Conservation (phyloP, 2,113 vertebrate species). For the Aegotheles bennettii region DNA sequence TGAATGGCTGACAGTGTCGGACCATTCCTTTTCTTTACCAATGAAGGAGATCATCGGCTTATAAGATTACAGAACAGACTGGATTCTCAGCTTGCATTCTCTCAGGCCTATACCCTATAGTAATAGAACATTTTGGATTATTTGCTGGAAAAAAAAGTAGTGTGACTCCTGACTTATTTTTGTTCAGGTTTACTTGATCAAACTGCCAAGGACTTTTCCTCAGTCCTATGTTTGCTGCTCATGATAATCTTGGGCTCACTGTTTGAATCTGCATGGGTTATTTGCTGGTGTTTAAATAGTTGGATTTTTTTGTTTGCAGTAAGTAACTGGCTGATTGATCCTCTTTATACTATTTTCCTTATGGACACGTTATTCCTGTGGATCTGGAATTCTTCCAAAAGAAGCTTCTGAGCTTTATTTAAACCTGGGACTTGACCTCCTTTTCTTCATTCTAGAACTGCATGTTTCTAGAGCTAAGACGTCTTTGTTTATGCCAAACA, state of each 20-base stretch:
- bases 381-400: neutral
- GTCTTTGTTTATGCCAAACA: neutral
- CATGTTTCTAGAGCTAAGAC: neutral
- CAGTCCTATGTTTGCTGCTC: neutral
- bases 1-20: neutral
- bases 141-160: neutral
- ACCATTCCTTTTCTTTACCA: neutral
- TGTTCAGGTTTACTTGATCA: neutral
- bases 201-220: neutral
- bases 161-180: neutral
- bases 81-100: neutral
- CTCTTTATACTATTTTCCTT: neutral
- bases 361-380: neutral
- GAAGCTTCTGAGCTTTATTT: neutral
- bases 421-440: neutral
- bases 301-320: neutral
- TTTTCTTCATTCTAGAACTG: neutral
- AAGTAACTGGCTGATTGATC: neutral
- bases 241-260: neutral
- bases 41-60: neutral
- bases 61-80: neutral
- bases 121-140: neutral
- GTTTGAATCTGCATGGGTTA: neutral
- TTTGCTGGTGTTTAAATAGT: neutral
- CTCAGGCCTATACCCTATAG: neutral